Conservation (phyloP, 2,113 vertebrate genomes). For the Channa argus region DNA sequence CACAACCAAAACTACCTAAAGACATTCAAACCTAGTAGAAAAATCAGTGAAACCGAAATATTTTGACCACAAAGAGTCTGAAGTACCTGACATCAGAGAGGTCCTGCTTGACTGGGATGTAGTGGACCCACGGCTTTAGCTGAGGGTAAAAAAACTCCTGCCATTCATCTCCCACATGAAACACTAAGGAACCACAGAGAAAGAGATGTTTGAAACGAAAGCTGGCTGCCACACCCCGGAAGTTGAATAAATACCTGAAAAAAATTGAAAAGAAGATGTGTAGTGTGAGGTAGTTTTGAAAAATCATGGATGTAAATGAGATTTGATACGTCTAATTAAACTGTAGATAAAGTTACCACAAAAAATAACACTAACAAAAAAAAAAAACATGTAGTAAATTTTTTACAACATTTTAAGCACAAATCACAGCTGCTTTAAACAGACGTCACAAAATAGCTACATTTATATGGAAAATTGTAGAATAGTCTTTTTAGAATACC, state of each 20-base stretch:
- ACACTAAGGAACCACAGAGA: constrained; percentile 94
- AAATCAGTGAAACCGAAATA: no score
- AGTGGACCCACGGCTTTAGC: constrained; percentile 96
- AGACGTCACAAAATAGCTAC: not conserved
- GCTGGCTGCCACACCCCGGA: constrained; percentile 96
- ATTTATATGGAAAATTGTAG: no score
- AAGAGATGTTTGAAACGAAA: constrained; percentile 98
- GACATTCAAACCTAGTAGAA: no score
- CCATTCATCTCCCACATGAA: constrained; percentile 96
- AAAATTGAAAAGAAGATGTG: no score
- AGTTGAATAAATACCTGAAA: constrained; percentile 94
- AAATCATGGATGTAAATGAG: not conserved
- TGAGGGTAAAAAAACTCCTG: constrained; percentile 96
- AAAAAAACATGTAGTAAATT: no score
- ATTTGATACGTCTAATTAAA: not conserved
- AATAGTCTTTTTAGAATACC: no score
- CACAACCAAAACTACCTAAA: no score
- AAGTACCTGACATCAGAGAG: constrained; percentile 91
- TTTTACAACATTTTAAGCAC: no score
- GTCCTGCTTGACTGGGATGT: constrained; percentile 92
- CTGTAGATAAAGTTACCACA: not conserved
- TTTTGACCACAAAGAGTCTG: no score
- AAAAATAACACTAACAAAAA: no score
- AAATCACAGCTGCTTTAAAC: not conserved
- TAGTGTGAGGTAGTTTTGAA: not conserved